Conservation (phyloP, 2,113 vertebrate species). For the Gadus chalcogrammus region DNA sequence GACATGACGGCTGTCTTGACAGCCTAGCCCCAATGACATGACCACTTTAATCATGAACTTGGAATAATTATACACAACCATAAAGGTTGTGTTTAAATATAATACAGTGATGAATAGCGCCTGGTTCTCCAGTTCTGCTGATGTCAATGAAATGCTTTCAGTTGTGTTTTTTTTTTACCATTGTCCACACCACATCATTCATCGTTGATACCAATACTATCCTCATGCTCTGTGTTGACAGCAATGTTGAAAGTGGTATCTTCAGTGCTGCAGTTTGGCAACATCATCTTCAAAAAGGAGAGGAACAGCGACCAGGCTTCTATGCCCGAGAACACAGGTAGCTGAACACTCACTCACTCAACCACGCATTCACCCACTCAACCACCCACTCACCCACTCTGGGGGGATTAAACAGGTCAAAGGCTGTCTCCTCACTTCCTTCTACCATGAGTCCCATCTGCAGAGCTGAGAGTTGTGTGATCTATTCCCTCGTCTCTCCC, state of each 20-base stretch:
- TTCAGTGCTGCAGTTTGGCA: slow-evolving; percentile 95
- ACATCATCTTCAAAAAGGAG: slow-evolving; percentile 96
- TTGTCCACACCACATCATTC: too few species aligned
- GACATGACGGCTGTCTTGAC: too few species aligned
- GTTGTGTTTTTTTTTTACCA: too few species aligned
- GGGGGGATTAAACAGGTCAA: neutral
- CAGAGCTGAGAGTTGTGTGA: slow-evolving; percentile 22
- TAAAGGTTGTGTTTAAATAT: too few species aligned
- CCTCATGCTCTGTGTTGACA: slow-evolving; percentile 48
- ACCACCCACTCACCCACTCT: neutral
- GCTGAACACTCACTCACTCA: neutral
- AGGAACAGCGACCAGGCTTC: slow-evolving; percentile 96
- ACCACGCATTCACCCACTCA: slow-evolving; percentile 3
- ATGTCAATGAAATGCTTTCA: too few species aligned
- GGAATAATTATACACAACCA: too few species aligned
- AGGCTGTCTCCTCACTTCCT: too few species aligned
- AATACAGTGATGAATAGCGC: too few species aligned
- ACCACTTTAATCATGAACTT: neutral
- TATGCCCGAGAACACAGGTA: slow-evolving; percentile 98
- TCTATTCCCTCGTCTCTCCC: slow-evolving; percentile 18
- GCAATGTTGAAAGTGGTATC: slow-evolving; percentile 98
- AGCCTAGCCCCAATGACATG: neutral
- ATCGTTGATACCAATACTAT: slow-evolving; percentile 2
- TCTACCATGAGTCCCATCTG: too few species aligned
- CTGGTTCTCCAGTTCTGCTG: too few species aligned